Evolutionary conservation across 2,113 vertebrate genomes (phyloP).

Genomic region (Notarius lentiginosus): DNA sequence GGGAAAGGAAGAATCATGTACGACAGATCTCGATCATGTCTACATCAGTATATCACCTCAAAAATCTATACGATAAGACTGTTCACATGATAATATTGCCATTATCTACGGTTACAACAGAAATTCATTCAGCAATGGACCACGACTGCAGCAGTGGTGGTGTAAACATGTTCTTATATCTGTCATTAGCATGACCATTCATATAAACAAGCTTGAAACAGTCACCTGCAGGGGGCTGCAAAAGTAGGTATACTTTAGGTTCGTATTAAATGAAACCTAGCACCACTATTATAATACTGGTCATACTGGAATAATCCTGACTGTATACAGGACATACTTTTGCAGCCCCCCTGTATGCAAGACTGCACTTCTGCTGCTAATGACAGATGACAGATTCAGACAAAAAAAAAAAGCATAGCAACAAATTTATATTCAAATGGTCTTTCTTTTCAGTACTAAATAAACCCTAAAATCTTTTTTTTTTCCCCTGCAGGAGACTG

Average conservation of each 20-base stretch:
- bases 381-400: not conserved
- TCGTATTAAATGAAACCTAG: no score
- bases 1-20: not conserved
- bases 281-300: no score
- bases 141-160: not conserved
- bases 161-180: not conserved
- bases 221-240: not conserved
- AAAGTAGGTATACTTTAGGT: no score
- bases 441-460: not conserved
- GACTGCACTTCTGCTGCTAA: not conserved
- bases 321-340: no score
- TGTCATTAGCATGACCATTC: not conserved
- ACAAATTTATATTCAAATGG: not conserved
- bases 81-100: not conserved
- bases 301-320: no score
- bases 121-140: not conserved
- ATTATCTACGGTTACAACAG: not conserved
- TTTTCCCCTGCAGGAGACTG: not conserved
- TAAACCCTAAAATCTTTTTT: not conserved
- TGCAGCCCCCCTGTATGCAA: no score
- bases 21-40: not conserved
- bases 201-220: not conserved
- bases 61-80: not conserved
- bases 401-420: not conserved
- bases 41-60: not conserved